These are phyloP conservation scores for Thecocarcelia acutangulata DNA, from an alignment of 2,888 invertebrate species.

Conservation along the genomic window DNA sequence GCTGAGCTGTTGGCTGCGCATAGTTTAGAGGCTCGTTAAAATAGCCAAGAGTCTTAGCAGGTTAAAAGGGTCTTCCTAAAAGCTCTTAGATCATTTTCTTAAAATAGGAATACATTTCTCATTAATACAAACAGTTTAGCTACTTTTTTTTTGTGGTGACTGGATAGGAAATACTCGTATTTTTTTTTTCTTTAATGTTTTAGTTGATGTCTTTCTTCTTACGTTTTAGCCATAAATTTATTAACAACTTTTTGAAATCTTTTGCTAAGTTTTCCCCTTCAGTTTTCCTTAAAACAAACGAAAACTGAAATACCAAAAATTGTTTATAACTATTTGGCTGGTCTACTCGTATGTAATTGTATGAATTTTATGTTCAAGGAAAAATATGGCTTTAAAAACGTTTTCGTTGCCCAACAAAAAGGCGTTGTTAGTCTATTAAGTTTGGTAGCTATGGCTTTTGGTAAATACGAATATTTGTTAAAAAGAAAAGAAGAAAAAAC, in stretches of 20 bases:
- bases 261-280: conserved; percentile 42
- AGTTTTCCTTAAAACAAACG: conserved; percentile 32
- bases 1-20: conserved; percentile 5
- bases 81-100: conserved; percentile 28
- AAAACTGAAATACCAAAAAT: conserved; percentile 50
- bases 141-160: conserved; percentile 1
- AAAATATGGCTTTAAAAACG: conserved; percentile 18
- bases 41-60: conserved; percentile 40
- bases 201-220: conserved; percentile 45
- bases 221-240: conserved; percentile 70
- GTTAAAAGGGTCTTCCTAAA: conserved; percentile 42
- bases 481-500: neutral
- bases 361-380: conserved; percentile 7
- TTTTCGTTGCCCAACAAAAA: conserved; percentile 31
- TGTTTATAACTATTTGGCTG: conserved; percentile 31
- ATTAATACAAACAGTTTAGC: conserved; percentile 35
- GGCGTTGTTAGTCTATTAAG: conserved; percentile 70
- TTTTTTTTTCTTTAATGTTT: conserved; percentile 14
- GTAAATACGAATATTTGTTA: conserved; percentile 65
- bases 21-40: conserved; percentile 57
- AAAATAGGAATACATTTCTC: conserved; percentile 36
- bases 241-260: conserved; percentile 68
- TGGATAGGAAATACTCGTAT: conserved; percentile 36
- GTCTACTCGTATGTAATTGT: conserved; percentile 19
- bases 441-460: conserved; percentile 65